Evolutionary conservation across 2,797 vertebrate genomes (phyloP), one percentile per base, ranked within the genome.

Genomic region (Selene dorsalis): DNA sequence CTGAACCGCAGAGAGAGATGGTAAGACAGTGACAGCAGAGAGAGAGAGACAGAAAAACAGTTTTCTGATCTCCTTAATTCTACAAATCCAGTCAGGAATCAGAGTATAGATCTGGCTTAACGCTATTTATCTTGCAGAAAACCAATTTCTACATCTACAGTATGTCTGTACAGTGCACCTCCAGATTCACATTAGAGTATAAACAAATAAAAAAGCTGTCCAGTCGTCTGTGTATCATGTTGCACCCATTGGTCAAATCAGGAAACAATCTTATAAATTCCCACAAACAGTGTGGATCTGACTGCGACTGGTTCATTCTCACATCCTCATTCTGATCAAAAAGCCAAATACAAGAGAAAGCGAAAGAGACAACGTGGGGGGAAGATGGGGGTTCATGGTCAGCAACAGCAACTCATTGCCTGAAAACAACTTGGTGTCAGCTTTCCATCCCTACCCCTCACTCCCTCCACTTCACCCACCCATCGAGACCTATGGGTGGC

Each of bases 351-450:
- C 48, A 26, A 14, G 0, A 22, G 8, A 70, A 41, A 3, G 45
- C 1, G 35, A 55, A 0, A 52, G 2, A 56, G 9, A 60, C 7
- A 11, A 9, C n/a, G 5, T 4, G 4, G 16, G 1, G 26, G 26
- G 39, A 18, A 17, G 38, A n/a, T 39, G 26, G 48, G 56, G 32
- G n/a, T 72, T 78, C 41, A 41, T 61, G 56, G 72, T 66, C 80
- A n/a, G n/a, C n/a, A 71, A 74, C 24, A 71, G 17, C 74, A 82
- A 10, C 63, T 41, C 55, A 18, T 28, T 20, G 58, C 47, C 59
- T 24, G 24, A 87, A 74, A 87, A 84, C 72, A 78, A 48, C 69
- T 41, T 16, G 3, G 71, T 69, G 65, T 80, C 57, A 38, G 39
- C 20, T 75, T 76, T 61, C 28, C 24, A 20, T 10, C 17, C 65